Conservation (phyloP, 2,113 vertebrate species). For the Rhea pennata region DNA sequence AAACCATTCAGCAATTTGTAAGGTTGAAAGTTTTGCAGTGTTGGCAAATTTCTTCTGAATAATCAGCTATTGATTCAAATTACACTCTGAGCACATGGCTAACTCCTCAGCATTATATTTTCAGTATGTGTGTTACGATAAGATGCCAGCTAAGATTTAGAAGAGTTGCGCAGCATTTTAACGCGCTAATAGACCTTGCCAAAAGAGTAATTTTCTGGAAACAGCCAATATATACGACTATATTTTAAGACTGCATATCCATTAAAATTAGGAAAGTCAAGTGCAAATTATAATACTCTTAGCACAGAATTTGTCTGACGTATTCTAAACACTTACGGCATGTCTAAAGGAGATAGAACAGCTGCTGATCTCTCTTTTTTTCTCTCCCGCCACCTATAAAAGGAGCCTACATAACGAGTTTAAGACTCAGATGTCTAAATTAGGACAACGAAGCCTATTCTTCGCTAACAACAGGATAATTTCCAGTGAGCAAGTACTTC, state of each 20-base stretch:
- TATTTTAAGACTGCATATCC: not conserved
- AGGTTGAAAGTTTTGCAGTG: conserved; percentile 55
- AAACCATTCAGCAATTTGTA: conserved; percentile 67
- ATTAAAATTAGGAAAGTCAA: not conserved
- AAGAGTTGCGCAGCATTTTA: not conserved
- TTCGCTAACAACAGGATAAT: not conserved
- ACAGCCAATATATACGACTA: not conserved
- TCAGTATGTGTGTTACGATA: not conserved
- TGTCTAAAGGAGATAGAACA: not conserved
- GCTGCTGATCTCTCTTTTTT: not conserved
- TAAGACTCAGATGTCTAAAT: not conserved
- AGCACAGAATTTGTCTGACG: not conserved
- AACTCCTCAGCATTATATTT: not conserved
- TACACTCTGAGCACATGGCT: conserved; percentile 43
- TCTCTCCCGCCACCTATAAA: not conserved
- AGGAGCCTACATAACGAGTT: not conserved
- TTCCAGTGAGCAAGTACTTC: not conserved
- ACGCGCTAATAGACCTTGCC: not conserved
- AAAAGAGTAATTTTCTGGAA: not conserved
- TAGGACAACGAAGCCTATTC: not conserved
- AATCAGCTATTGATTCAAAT: conserved; percentile 50
- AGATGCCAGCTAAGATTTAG: not conserved
- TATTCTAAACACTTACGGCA: not conserved
- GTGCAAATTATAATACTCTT: not conserved
- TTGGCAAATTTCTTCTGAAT: conserved; percentile 58